A percentile compares a stretch with the other conserved stretches of the same genome.
phyloP scores from a whole-genome alignment of 30 jellyfish, hydroid and myxozoan species.

The Hydractinia symbiolongicarpus region DNA sequence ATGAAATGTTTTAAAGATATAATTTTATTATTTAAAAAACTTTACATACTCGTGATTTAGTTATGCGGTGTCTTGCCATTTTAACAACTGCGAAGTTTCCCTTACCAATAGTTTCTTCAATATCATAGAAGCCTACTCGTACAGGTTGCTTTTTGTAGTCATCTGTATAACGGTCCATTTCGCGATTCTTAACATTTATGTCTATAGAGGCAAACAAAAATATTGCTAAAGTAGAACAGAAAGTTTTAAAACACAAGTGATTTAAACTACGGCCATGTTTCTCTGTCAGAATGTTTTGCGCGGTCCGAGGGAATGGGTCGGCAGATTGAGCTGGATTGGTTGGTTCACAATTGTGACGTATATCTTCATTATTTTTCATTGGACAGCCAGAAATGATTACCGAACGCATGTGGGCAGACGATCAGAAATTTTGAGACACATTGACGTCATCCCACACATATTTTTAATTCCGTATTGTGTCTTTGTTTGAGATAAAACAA shows the following conservation, averaged over 20 bases:
- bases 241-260: neutral
- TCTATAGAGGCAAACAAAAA: slow-evolving; percentile 1
- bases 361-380: neutral
- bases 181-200: slow-evolving; percentile 17
- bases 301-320: slow-evolving; percentile 1
- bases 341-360: slow-evolving; percentile 1
- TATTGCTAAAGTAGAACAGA: too few relatives aligned
- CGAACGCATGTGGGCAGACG: slow-evolving; percentile 13
- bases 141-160: slow-evolving; percentile 75
- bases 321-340: slow-evolving; percentile 1
- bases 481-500: slow-evolving; percentile 5
- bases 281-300: slow-evolving; percentile 5
- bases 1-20: neutral
- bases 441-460: slow-evolving; percentile 16
- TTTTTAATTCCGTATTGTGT: neutral
- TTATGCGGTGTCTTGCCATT: slow-evolving; percentile 80
- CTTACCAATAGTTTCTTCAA: slow-evolving; percentile 86
- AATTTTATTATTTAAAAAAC: neutral
- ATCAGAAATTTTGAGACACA: slow-evolving; percentile 12
- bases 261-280: slow-evolving; percentile 6
- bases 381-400: slow-evolving; percentile 8
- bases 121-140: slow-evolving; percentile 62
- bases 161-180: slow-evolving; percentile 40
- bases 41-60: slow-evolving; percentile 32
- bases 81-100: slow-evolving; percentile 97